These are phyloP conservation scores for Salvelinus alpinus DNA, from an alignment of 2,113 vertebrate genomes.

Conservation along the genomic window DNA sequence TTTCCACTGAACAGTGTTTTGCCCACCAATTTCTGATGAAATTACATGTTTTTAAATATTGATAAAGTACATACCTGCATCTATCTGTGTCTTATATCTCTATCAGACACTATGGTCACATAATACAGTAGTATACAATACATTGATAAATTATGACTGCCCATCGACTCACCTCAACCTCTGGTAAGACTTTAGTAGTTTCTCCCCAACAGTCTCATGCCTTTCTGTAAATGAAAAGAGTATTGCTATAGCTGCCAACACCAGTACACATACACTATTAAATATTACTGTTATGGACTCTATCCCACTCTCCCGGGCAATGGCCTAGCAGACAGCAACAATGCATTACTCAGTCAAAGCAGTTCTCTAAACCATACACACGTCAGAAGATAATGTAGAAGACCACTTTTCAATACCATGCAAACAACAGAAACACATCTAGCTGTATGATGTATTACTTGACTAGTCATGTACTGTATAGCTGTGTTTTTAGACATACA, in stretches of 20 bases:
- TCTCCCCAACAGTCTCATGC: slow-evolving; percentile 80
- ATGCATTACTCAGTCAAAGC: slow-evolving; percentile 22
- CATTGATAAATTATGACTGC: not conserved
- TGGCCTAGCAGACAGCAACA: not conserved
- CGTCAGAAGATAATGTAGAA: not conserved
- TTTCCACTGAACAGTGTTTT: too few species aligned
- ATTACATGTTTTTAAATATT: too few species aligned
- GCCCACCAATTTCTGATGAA: too few species aligned
- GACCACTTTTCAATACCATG: not conserved
- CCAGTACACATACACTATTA: not conserved
- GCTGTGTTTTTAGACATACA: too few species aligned
- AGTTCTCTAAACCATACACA: not conserved
- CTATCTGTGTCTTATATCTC: too few species aligned
- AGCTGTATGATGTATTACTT: slow-evolving; percentile 10
- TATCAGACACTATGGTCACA: too few species aligned
- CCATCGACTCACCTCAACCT: slow-evolving; percentile 76
- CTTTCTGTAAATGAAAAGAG: slow-evolving; percentile 70
- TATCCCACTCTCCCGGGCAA: not conserved
- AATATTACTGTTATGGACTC: not conserved
- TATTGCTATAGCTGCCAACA: not conserved
- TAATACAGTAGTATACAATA: too few species aligned
- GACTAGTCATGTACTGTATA: too few species aligned
- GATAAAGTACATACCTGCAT: too few species aligned
- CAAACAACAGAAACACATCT: not conserved
- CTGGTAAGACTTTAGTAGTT: slow-evolving; percentile 80